Conservation (phyloP, 1,140 invertebrate species). For the Condylostylus longicornis region DNA sequence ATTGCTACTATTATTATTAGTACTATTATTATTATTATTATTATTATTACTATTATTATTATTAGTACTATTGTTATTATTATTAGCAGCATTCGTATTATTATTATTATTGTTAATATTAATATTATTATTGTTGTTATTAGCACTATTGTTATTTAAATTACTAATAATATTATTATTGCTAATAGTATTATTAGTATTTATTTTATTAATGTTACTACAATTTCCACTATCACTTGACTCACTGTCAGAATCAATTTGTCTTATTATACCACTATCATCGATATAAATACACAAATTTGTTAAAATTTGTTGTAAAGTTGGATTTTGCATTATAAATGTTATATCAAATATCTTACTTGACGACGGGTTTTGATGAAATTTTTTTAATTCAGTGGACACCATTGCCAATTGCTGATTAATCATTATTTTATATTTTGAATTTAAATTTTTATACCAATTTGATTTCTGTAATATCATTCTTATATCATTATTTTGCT, state of each 20-base stretch:
- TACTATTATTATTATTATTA: too few species aligned
- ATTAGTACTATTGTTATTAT: too few species aligned
- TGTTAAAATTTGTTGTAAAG: conserved; percentile 39
- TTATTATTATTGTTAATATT: too few species aligned
- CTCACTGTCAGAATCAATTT: conserved; percentile 29
- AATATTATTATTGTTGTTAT: too few species aligned
- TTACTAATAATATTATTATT: too few species aligned
- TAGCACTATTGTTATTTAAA: too few species aligned
- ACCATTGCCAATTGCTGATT: conserved; percentile 47
- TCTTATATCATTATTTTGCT: conserved; percentile 36
- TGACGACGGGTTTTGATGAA: conserved; percentile 35
- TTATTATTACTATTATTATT: too few species aligned
- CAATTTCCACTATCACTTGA: too few species aligned
- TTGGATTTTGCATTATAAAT: conserved; percentile 35
- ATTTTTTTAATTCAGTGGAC: conserved; percentile 40
- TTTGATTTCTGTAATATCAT: conserved; percentile 42
- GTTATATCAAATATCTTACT: conserved; percentile 38
- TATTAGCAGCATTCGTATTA: too few species aligned
- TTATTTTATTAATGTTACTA: too few species aligned
- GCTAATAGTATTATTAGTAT: too few species aligned
- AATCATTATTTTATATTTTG: conserved; percentile 48
- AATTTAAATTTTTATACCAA: conserved; percentile 48
- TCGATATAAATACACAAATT: conserved; percentile 38
- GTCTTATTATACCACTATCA: conserved; percentile 38
- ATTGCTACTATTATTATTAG: too few species aligned